These are phyloP conservation scores for Patella depressa DNA, from an alignment of 2,888 invertebrate species.

Conservation along the genomic window DNA sequence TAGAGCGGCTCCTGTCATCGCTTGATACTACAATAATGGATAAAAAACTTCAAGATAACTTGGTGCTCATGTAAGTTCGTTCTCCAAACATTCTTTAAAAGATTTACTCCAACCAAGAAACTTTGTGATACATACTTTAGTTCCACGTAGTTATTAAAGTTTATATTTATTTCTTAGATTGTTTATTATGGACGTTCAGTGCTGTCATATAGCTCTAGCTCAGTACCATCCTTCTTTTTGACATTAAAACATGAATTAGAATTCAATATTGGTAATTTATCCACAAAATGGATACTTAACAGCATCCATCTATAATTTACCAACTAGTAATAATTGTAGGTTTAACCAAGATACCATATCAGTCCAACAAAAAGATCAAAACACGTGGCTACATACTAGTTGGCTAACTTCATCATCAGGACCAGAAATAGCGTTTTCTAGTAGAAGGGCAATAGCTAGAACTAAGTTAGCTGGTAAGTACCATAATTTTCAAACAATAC, in stretches of 20 bases:
- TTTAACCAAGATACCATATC: neutral
- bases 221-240: too few relatives aligned
- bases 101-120: too few relatives aligned
- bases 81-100: too few relatives aligned
- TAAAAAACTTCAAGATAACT: neutral
- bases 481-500: neutral
- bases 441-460: neutral
- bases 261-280: too few relatives aligned
- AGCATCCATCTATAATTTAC: neutral
- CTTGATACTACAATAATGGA: neutral
- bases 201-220: too few relatives aligned
- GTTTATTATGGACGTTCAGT: too few relatives aligned
- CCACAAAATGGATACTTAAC: neutral
- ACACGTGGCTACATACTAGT: neutral
- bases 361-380: neutral
- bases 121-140: too few relatives aligned
- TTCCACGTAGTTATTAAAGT: too few relatives aligned
- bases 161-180: too few relatives aligned
- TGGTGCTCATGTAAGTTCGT: neutral
- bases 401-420: neutral
- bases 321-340: neutral
- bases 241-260: too few relatives aligned
- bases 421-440: neutral
- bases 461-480: neutral
- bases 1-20: neutral